These are phyloP conservation scores for Azorinus chamasolen DNA, from an alignment of 2,888 invertebrate genomes.

Conservation along the genomic window DNA sequence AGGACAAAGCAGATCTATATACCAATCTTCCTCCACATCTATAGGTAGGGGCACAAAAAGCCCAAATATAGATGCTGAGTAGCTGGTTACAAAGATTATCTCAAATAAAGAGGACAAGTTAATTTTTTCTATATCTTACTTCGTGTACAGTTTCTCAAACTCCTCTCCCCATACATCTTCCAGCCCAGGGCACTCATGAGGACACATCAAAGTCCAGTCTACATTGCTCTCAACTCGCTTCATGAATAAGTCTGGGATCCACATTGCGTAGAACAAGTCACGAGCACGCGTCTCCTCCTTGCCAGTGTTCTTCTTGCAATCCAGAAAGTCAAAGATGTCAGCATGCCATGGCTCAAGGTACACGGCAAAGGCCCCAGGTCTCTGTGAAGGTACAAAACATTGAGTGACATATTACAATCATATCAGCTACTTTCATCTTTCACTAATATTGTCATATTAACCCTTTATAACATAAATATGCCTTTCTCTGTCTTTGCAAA, in stretches of 20 bases:
- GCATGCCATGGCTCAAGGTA: slow-evolving; percentile 99
- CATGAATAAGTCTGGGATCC: slow-evolving; percentile 99
- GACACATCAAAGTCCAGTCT: slow-evolving; percentile 99
- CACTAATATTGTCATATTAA: too few species aligned
- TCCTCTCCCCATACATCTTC: slow-evolving; percentile 97
- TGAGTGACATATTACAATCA: too few species aligned
- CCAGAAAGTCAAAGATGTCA: slow-evolving; percentile 97
- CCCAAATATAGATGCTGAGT: too few species aligned
- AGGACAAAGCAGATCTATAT: too few species aligned
- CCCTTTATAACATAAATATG: too few species aligned
- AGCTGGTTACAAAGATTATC: too few species aligned
- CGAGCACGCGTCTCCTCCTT: slow-evolving; percentile 97
- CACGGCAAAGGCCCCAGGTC: slow-evolving; percentile 99
- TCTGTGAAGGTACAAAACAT: slow-evolving; percentile 84
- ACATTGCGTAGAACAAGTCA: slow-evolving; percentile 98
- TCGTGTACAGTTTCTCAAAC: slow-evolving; percentile 95
- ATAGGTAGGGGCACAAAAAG: too few species aligned
- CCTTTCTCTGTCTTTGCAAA: too few species aligned
- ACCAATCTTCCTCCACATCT: too few species aligned
- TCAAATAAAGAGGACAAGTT: too few species aligned
- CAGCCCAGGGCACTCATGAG: slow-evolving; percentile 96
- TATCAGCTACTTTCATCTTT: too few species aligned
- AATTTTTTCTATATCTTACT: slow-evolving; percentile 87
- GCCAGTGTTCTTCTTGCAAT: slow-evolving; percentile 97
- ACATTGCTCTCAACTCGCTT: slow-evolving; percentile 92